These are phyloP conservation scores for Microtus montanus DNA, from an alignment of 2,113 vertebrate species.

Conservation along the genomic window DNA sequence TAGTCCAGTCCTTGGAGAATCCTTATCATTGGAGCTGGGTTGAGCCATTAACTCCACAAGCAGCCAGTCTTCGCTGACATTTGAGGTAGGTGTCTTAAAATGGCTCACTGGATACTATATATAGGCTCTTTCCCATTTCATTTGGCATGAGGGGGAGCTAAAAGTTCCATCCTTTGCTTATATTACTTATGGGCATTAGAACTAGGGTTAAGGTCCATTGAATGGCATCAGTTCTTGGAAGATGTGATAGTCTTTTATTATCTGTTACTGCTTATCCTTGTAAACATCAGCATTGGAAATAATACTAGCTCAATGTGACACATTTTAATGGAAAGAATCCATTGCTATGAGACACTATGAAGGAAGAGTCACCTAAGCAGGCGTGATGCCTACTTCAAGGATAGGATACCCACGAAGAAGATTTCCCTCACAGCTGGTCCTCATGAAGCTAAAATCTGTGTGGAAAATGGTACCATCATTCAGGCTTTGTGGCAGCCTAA, in stretches of 20 bases:
- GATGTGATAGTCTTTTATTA: neutral
- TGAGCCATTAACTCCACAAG: neutral
- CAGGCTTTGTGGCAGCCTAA: neutral
- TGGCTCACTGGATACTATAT: neutral
- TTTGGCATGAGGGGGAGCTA: neutral
- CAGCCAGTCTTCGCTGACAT: neutral
- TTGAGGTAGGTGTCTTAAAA: neutral
- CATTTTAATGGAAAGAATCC: neutral
- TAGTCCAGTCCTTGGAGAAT: constrained; percentile 50
- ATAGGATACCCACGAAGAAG: neutral
- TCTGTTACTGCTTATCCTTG: neutral
- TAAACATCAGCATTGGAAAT: neutral
- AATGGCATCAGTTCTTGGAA: neutral
- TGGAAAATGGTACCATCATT: neutral
- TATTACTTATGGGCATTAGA: neutral
- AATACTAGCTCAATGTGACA: neutral
- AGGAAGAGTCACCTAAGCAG: neutral
- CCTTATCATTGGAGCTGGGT: neutral
- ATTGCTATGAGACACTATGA: neutral
- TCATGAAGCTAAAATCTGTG: neutral
- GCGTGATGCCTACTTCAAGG: neutral
- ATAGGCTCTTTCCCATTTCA: neutral
- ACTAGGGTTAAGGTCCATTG: neutral
- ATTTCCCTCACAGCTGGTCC: neutral
- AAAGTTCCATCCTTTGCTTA: neutral